Percentiles rank a stretch among this genome's conserved stretches.
These are phyloP conservation scores for Nephrotoma flavescens DNA, from an alignment of 2,888 invertebrate genomes.

Conservation along the genomic window DNA sequence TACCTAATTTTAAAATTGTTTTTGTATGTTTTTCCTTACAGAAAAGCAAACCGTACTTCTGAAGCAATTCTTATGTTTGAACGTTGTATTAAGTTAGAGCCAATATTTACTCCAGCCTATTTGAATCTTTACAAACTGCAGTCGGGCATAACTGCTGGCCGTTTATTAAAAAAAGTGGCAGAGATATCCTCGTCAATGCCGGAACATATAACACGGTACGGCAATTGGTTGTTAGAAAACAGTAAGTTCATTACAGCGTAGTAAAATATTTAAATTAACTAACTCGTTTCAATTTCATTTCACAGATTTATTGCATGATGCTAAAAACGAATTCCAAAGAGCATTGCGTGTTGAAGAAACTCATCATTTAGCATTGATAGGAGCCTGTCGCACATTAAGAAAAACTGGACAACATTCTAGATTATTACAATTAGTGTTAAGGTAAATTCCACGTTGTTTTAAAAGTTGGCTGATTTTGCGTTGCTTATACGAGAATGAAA, in stretches of 20 bases:
- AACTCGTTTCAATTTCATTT: background rate
- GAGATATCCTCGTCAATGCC: slow-evolving; percentile 39
- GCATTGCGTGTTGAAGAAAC: slow-evolving; percentile 5
- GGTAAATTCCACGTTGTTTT: slow-evolving; percentile 33
- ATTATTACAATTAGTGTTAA: slow-evolving; percentile 47
- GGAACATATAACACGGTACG: slow-evolving; percentile 8
- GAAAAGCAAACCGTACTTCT: slow-evolving; percentile 47
- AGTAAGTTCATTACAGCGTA: slow-evolving; percentile 3
- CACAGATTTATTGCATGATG: slow-evolving; percentile 1
- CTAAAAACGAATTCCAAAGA: slow-evolving; percentile 6
- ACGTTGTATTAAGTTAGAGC: slow-evolving; percentile 50
- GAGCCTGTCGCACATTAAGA: slow-evolving; percentile 45
- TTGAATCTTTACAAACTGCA: slow-evolving; percentile 47
- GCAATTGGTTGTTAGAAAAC: slow-evolving; percentile 11
- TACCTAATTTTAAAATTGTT: too few species aligned
- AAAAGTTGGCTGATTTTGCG: too few species aligned
- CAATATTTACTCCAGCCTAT: slow-evolving; percentile 53
- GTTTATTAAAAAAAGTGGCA: slow-evolving; percentile 45
- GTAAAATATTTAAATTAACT: background rate
- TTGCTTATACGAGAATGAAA: too few species aligned
- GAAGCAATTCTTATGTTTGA: slow-evolving; percentile 53
- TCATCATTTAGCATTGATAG: slow-evolving; percentile 18
- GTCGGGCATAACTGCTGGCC: slow-evolving; percentile 38
- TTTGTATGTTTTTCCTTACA: slow-evolving; percentile 19
- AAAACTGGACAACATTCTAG: slow-evolving; percentile 47